Evolutionary conservation across 2,888 invertebrate species (phyloP), one percentile per base, ranked within the genome.

Genomic region (Nymphalis polychloros): DNA sequence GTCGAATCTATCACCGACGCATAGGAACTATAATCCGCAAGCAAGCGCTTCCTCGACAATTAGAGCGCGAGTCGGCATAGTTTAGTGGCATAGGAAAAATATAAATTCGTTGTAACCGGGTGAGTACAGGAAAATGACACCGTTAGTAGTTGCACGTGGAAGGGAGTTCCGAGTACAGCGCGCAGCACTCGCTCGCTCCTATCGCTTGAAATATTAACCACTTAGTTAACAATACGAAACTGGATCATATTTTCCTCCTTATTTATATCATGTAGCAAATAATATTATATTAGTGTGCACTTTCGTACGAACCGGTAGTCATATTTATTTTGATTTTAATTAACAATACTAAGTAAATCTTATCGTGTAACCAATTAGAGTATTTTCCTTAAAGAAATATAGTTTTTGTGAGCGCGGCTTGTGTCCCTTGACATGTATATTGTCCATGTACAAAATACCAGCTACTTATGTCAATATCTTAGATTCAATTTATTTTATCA

Each of bases 101-200:
- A 79, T 79, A 69, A 59, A 71, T 83, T 81, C 75, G 79, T 82
- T 79, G 80, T 82, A 81, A 83, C 75, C 78, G 75, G 76, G 79
- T 77, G 77, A 77, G 80, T 83, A 79, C 75, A 81, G 84, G 83
- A 84, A 88, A 89, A 86, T 81, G 84, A 84, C 84, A 84, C 82
- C 79, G 74, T 72, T 74, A 77, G 75, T 77, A 77, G 70, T 71
- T 83, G 81, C 88, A 87, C 88, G 88, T 87, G 88, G 87, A 84
- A 77, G 78, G 72, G 75, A 81, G 76, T 88, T 86, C 86, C 78
- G 69, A 81, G 88, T 86, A 87, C 78, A 75, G 70, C 59, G 74
- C 73, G 78, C 79, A 79, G 79, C 79, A 77, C 68, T 70, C 65
- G 70, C 59, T 53, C 62, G 72, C 49, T 68, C 70, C 70, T 72